phyloP scores from a whole-genome alignment of 2,113 vertebrate genomes.

The Bungarus multicinctus region DNA sequence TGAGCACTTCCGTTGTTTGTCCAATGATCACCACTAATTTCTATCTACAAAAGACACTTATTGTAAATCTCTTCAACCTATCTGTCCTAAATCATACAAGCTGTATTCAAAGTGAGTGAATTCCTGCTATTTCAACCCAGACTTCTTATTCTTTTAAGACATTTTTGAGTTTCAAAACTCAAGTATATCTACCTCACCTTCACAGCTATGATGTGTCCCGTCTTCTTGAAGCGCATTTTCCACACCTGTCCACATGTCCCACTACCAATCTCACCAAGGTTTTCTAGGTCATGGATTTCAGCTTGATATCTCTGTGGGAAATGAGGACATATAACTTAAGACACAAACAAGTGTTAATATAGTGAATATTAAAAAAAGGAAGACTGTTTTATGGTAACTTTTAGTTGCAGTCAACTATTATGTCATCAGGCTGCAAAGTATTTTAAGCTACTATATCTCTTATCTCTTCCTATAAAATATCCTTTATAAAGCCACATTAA shows the following conservation, averaged over 20 bases:
- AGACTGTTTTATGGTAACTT: background rate
- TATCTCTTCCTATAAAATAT: background rate
- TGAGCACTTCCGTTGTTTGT: background rate
- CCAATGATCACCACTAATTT: background rate
- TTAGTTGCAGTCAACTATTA: background rate
- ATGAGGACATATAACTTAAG: background rate
- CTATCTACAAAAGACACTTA: background rate
- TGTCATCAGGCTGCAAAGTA: background rate
- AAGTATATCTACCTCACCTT: constrained; percentile 73
- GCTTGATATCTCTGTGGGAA: constrained; percentile 83
- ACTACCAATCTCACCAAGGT: constrained; percentile 91
- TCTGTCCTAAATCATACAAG: background rate
- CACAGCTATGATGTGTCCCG: constrained; percentile 85
- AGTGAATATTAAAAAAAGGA: background rate
- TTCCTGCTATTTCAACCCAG: background rate
- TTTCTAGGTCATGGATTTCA: constrained; percentile 89
- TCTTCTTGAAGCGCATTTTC: constrained; percentile 92
- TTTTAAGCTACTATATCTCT: background rate
- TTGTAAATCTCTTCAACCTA: background rate
- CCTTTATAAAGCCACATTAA: background rate
- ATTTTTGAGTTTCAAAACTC: background rate
- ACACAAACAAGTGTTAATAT: background rate
- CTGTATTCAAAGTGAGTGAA: background rate
- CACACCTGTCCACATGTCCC: constrained; percentile 96
- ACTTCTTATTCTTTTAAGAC: background rate